phyloP scores from a whole-genome alignment of 2,888 invertebrate species.

The Drymonia ruficornis region DNA sequence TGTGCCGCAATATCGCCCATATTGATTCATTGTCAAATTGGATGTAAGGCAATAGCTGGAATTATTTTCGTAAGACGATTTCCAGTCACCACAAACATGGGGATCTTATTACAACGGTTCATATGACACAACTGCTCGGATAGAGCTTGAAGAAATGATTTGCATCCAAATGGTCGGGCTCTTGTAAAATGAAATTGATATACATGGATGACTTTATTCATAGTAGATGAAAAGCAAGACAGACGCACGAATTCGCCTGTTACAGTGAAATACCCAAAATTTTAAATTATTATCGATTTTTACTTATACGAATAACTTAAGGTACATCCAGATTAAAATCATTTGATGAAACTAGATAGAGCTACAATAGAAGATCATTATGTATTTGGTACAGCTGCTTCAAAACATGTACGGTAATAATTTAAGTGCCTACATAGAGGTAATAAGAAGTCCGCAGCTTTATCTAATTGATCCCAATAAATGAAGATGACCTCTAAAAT shows the following conservation, averaged over 20 bases:
- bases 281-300: slow-evolving; percentile 47
- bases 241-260: slow-evolving; percentile 40
- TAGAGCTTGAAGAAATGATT: slow-evolving; percentile 43
- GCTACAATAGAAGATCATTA: neutral
- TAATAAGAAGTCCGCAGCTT: slow-evolving; percentile 41
- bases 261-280: slow-evolving; percentile 44
- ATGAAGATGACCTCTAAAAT: slow-evolving; percentile 66
- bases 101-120: slow-evolving; percentile 36
- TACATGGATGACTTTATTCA: slow-evolving; percentile 55
- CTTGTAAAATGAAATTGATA: slow-evolving; percentile 46
- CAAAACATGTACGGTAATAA: neutral
- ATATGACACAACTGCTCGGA: slow-evolving; percentile 25
- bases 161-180: slow-evolving; percentile 34
- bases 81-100: slow-evolving; percentile 28
- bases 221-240: slow-evolving; percentile 50
- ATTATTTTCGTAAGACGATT: slow-evolving; percentile 29
- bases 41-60: slow-evolving; percentile 26
- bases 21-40: slow-evolving; percentile 23
- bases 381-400: neutral
- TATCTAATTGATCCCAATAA: slow-evolving; percentile 73
- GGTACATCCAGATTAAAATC: neutral
- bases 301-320: slow-evolving; percentile 27
- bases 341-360: neutral
- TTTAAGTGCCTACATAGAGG: slow-evolving; percentile 17
- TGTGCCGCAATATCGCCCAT: neutral